phyloP scores from a whole-genome alignment of 2,888 invertebrate genomes.

The Dicycla oo region DNA sequence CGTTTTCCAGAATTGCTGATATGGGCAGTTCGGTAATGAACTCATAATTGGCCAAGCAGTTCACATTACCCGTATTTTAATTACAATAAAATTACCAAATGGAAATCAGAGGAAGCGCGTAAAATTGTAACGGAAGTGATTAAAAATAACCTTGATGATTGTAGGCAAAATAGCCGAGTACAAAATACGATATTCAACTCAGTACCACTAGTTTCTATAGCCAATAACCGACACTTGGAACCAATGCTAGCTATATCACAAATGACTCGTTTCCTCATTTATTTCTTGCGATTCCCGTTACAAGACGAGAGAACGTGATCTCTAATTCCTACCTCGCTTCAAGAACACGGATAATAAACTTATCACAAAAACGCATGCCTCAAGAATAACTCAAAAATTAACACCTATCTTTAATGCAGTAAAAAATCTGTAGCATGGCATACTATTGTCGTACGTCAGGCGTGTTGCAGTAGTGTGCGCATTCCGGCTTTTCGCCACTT shows the following conservation, averaged over 20 bases:
- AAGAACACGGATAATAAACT: slow-evolving; percentile 11
- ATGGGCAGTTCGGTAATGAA: slow-evolving; percentile 18
- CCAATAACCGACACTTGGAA: slow-evolving; percentile 27
- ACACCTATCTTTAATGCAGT: slow-evolving; percentile 3
- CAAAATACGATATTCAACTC: neutral
- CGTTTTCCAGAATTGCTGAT: slow-evolving; percentile 13
- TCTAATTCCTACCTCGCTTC: slow-evolving; percentile 20
- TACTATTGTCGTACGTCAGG: slow-evolving; percentile 39
- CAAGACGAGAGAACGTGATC: slow-evolving; percentile 39
- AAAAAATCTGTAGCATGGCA: slow-evolving; percentile 35
- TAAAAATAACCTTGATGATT: slow-evolving; percentile 32
- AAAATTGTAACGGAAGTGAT: slow-evolving; percentile 16
- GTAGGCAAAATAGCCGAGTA: slow-evolving; percentile 5
- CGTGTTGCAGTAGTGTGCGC: slow-evolving; percentile 19
- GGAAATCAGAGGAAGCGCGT: slow-evolving; percentile 31
- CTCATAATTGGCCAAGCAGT: slow-evolving; percentile 30
- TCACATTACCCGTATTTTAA: slow-evolving; percentile 28
- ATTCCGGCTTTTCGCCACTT: slow-evolving; percentile 76
- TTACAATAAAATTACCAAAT: slow-evolving; percentile 22
- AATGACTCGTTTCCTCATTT: slow-evolving; percentile 61
- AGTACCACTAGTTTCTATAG: neutral
- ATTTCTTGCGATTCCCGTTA: slow-evolving; percentile 57
- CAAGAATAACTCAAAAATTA: slow-evolving; percentile 9
- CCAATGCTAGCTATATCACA: slow-evolving; percentile 34
- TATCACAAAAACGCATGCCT: slow-evolving; percentile 13